Percentiles rank a stretch among this genome's conserved stretches.
Conservation (phyloP, 2,888 invertebrate genomes). For the Alentia gelatinosa region DNA sequence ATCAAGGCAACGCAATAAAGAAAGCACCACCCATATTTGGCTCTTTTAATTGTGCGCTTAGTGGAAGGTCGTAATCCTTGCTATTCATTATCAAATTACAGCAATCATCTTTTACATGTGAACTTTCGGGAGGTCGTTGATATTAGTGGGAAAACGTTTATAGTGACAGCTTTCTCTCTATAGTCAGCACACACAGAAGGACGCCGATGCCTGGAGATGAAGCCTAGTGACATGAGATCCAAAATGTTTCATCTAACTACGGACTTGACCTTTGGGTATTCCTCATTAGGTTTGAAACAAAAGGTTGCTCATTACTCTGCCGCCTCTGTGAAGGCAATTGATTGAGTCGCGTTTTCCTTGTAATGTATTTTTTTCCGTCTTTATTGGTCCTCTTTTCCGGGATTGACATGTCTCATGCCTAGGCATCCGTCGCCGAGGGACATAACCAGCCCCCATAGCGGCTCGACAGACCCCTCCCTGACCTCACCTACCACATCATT, state of each 20-base stretch:
- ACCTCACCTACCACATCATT: not conserved
- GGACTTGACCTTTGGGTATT: not conserved
- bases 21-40: not conserved
- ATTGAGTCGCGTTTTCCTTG: not conserved
- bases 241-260: not conserved
- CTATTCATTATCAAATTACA: not conserved
- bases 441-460: not conserved
- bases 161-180: not conserved
- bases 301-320: not conserved
- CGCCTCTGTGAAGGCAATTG: not conserved
- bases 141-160: not conserved
- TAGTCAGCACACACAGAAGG: not conserved
- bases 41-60: not conserved
- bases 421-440: not conserved
- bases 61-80: not conserved
- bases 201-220: not conserved
- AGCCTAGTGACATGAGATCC: not conserved
- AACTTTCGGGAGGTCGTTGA: not conserved
- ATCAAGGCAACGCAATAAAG: not conserved
- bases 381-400: not conserved
- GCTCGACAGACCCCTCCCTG: not conserved
- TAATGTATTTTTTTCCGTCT: not conserved
- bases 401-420: not conserved
- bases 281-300: not conserved
- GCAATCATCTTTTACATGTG: not conserved